A percentile compares a stretch with the other conserved stretches of the same genome.
These are phyloP conservation scores for Hippoglossus stenolepis DNA, from an alignment of 2,113 vertebrate genomes.

Conservation along the genomic window DNA sequence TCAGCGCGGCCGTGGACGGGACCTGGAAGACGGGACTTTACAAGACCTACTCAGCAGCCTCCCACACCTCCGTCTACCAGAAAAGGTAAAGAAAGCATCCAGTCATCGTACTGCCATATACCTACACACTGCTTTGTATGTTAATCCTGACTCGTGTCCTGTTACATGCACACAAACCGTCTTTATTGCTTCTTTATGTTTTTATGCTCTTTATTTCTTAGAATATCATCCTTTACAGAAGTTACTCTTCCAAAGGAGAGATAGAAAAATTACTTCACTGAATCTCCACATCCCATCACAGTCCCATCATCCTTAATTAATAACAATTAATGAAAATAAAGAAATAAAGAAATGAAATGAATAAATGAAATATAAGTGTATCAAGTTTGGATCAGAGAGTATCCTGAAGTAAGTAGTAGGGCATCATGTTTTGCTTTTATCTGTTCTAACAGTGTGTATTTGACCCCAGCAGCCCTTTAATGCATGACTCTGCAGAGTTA, in stretches of 20 bases:
- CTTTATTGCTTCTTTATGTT: too few species aligned
- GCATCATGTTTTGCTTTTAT: neutral
- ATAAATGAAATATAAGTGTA: too few species aligned
- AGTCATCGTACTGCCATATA: neutral
- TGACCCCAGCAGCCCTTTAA: neutral
- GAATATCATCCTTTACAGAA: too few species aligned
- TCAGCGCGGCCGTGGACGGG: conserved; percentile 66
- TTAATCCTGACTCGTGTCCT: neutral
- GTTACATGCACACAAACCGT: neutral
- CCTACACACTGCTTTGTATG: neutral
- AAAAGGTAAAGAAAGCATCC: conserved; percentile 73
- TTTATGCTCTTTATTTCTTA: too few species aligned
- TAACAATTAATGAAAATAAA: too few species aligned
- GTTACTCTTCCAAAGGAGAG: too few species aligned
- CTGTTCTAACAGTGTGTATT: conserved; percentile 2
- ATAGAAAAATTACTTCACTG: too few species aligned
- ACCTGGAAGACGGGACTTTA: conserved; percentile 84
- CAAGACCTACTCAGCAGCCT: conserved; percentile 70
- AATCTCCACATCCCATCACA: too few species aligned
- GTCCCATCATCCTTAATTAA: too few species aligned
- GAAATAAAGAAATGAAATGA: too few species aligned
- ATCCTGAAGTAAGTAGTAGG: too few species aligned
- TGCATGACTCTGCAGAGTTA: conserved; percentile 27
- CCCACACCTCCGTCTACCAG: conserved; percentile 75
- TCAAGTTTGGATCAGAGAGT: too few species aligned